A percentile compares a stretch with the other conserved stretches of the same genome.
Evolutionary conservation across 2,113 vertebrate species (phyloP).

Genomic region (Rhegmatorhina hoffmannsi): DNA sequence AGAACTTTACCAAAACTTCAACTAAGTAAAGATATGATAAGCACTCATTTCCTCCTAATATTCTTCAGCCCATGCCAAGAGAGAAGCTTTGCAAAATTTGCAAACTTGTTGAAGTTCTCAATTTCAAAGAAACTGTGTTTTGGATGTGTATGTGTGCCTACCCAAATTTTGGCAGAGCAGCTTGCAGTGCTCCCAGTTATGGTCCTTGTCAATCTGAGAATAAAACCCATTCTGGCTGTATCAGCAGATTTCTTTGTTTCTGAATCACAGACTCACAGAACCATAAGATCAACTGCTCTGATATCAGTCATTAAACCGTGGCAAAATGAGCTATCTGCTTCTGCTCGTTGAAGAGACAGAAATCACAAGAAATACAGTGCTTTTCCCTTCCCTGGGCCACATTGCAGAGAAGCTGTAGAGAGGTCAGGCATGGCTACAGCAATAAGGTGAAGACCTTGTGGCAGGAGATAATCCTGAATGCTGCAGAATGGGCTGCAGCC

Average conservation of each 20-base stretch:
- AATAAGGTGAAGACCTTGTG: accelerated
- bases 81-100: background rate
- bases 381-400: background rate
- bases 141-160: background rate
- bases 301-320: background rate
- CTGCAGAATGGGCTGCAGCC: background rate
- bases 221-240: background rate
- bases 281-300: background rate
- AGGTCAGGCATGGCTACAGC: background rate
- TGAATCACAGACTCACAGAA: background rate
- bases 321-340: background rate
- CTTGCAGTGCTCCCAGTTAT: background rate
- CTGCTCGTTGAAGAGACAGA: background rate
- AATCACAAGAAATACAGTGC: accelerated
- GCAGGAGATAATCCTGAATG: background rate
- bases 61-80: background rate
- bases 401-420: accelerated
- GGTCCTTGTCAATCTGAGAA: background rate
- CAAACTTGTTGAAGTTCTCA: background rate
- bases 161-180: background rate
- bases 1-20: background rate
- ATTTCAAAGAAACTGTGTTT: background rate
- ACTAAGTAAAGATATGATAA: background rate
- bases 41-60: background rate
- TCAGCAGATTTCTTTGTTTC: background rate